Percentiles rank a stretch among this genome's conserved stretches.
These are phyloP conservation scores for Theristus sp. DNA, from an alignment of 2,888 invertebrate species.

Conservation along the genomic window DNA sequence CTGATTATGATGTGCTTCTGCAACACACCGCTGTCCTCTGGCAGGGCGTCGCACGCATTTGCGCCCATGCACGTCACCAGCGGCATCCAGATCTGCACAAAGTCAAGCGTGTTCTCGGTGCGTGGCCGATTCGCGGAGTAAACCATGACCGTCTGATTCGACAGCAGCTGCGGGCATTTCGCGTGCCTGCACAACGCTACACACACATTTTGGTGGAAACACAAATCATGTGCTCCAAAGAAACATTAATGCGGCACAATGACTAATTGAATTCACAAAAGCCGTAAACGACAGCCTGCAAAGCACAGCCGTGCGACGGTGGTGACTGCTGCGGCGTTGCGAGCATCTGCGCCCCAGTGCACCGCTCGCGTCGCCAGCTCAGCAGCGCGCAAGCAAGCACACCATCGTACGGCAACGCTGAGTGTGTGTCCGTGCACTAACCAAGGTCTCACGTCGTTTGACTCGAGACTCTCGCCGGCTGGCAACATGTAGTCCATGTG, in stretches of 20 bases:
- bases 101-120: slow-evolving; percentile 9
- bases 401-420: no score
- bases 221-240: no score
- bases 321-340: no score
- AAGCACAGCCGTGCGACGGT: no score
- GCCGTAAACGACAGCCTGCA: no score
- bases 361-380: no score
- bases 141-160: slow-evolving; percentile 15
- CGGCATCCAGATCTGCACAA: slow-evolving; percentile 23
- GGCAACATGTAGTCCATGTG: slow-evolving; percentile 12
- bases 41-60: slow-evolving; percentile 2
- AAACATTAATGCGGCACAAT: no score
- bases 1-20: neutral
- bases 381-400: no score
- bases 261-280: no score
- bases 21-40: neutral
- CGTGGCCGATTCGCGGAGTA: slow-evolving; percentile 11
- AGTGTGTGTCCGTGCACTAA: no score
- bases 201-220: slow-evolving; percentile 4
- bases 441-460: neutral
- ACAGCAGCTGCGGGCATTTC: slow-evolving; percentile 11
- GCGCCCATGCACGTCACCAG: slow-evolving; percentile 21
- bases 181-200: slow-evolving; percentile 15
- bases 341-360: no score
- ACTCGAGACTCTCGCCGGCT: slow-evolving; percentile 15